Evolutionary conservation across 2,888 invertebrate species (phyloP), one percentile per base, ranked within the genome.

Genomic region (Therioaphis trifolii): DNA sequence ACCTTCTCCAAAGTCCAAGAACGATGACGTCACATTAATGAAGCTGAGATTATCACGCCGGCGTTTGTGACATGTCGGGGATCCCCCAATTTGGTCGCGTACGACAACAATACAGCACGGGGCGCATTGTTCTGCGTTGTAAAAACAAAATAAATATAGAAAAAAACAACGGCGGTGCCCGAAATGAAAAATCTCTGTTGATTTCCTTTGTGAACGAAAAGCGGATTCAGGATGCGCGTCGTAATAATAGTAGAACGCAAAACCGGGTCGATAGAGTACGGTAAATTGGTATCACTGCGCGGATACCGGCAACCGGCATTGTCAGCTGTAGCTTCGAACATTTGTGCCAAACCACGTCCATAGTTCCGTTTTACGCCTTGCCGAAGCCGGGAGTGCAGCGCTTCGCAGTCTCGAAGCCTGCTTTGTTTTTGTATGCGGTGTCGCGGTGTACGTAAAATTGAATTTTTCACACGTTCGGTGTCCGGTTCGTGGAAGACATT

Each of bases 281-380:
- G 82, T 82, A 82, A 74, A 82, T 82, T 82, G 82, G 82, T 82
- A 82, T 74, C 82, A 82, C 82, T 82, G 82, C 82, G 63, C 40
- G 82, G 72, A 63, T 74, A 82, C 82, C 82, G 82, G 82, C 74
- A 82, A 82, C 82, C 82, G 82, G 82, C 82, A 74, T 82, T 66
- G 82, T 82, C 82, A 82, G 82, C 82, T 82, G 82, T 82, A 15
- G 74, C 74, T 72, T 72, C 61, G 72, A 80, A 80, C 80, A 63
- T 80, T 72, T 55, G 68, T 80, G 82, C 74, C 52, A n/a, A 82
- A 82, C 82, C 82, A 82, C 72, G 72, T 82, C 72, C 72, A 82
- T 82, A 82, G 82, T 82, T 82, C 74, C 82, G 82, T 82, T 82
- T 49, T 66, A 74, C 82, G 82, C 35, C 63, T 74, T 66, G 82